Conservation (phyloP, 2,113 vertebrate species). For the Brachyistius frenatus region DNA sequence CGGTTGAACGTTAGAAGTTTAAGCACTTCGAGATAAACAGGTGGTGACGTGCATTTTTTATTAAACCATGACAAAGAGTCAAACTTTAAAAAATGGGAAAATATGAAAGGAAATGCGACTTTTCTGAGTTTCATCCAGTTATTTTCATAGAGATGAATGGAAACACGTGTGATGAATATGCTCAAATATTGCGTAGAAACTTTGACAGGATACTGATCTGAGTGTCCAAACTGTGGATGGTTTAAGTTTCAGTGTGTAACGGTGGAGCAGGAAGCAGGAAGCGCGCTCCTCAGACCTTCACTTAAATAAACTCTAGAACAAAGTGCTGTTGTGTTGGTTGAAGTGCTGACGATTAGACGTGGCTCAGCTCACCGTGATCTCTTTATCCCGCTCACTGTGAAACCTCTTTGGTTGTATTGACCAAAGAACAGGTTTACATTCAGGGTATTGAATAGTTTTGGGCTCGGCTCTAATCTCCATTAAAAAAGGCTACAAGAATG, state of each 20-base stretch:
- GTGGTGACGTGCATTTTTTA: no score
- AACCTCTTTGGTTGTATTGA: slow-evolving; percentile 41
- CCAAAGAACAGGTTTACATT: slow-evolving; percentile 22
- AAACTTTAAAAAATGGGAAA: no score
- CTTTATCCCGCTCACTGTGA: slow-evolving; percentile 33
- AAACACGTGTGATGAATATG: no score
- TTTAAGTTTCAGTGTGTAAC: background rate
- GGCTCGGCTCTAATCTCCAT: slow-evolving; percentile 38
- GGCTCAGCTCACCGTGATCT: slow-evolving; percentile 15
- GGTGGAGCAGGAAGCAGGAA: slow-evolving; percentile 1
- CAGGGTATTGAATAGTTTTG: slow-evolving; percentile 21
- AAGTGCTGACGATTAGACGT: slow-evolving; percentile 7
- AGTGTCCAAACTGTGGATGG: background rate
- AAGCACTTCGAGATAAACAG: no score
- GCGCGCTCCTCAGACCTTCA: background rate
- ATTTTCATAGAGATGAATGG: no score
- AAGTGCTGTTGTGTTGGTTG: slow-evolving; percentile 25
- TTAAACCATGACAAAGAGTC: no score
- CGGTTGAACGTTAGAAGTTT: no score
- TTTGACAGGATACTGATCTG: background rate
- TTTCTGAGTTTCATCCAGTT: no score
- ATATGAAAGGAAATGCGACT: no score
- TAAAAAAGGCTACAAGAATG: slow-evolving; percentile 19
- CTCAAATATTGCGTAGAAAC: no score
- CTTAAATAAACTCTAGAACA: slow-evolving; percentile 30